These are phyloP conservation scores for Dryobotodes eremita DNA, from an alignment of 2,888 invertebrate species.

Conservation along the genomic window DNA sequence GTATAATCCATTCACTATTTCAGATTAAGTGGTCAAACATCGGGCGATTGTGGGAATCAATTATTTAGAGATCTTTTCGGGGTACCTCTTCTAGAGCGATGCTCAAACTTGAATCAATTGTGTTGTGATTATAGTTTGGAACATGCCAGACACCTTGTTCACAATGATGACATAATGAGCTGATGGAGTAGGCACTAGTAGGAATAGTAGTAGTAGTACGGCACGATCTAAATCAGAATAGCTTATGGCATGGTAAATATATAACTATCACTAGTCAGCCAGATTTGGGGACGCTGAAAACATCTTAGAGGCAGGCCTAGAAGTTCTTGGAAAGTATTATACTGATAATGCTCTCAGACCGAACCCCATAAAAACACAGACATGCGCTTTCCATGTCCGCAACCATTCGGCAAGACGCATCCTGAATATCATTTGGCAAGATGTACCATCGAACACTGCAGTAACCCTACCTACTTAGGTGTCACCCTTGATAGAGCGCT, in stretches of 20 bases:
- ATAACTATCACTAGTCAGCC: not conserved
- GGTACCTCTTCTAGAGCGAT: too few species aligned
- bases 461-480: too few species aligned
- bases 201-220: not conserved
- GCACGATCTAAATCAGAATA: not conserved
- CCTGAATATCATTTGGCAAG: too few species aligned
- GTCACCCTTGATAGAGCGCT: too few species aligned
- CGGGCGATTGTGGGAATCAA: slow-evolving; percentile 1
- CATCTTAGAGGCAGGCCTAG: too few species aligned
- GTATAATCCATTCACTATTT: slow-evolving; percentile 40
- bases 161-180: not conserved
- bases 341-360: too few species aligned
- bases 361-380: too few species aligned
- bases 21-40: slow-evolving; percentile 1
- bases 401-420: too few species aligned
- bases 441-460: too few species aligned
- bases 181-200: not conserved
- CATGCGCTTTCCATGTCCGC: too few species aligned
- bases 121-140: not conserved
- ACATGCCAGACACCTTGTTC: not conserved
- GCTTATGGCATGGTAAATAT: not conserved
- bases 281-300: too few species aligned
- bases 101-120: not conserved
- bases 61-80: not conserved
- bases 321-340: too few species aligned